Percentiles rank a stretch among this genome's conserved stretches.
These are phyloP conservation scores for Cottus gobio DNA, from an alignment of 2,113 vertebrate species.

Conservation along the genomic window DNA sequence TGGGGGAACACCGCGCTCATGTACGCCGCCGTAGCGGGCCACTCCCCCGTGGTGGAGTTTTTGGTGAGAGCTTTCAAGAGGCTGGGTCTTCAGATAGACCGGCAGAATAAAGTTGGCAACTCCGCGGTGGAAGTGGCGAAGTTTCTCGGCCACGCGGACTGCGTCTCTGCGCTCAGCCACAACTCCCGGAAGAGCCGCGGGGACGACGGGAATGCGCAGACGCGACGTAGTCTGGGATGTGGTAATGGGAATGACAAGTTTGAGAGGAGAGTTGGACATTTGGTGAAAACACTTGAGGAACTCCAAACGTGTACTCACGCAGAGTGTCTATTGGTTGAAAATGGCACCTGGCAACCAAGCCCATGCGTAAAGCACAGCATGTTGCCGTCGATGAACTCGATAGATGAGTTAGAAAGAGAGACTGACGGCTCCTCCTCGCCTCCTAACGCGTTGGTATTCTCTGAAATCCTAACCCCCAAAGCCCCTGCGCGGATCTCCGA, in stretches of 20 bases:
- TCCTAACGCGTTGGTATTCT: slow-evolving; percentile 38
- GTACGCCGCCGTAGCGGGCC: slow-evolving; percentile 75
- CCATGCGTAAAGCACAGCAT: slow-evolving; percentile 26
- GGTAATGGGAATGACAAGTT: neutral
- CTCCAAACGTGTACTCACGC: slow-evolving; percentile 3
- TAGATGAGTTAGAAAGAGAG: slow-evolving; percentile 77
- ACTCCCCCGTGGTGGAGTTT: slow-evolving; percentile 75
- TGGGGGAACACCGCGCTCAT: slow-evolving; percentile 82
- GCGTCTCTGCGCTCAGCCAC: slow-evolving; percentile 69
- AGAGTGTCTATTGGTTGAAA: neutral
- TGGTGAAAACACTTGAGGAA: slow-evolving; percentile 25
- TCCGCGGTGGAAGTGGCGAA: slow-evolving; percentile 78
- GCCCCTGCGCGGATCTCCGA: slow-evolving; percentile 24
- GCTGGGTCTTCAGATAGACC: slow-evolving; percentile 79
- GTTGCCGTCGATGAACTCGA: slow-evolving; percentile 78
- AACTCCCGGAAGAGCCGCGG: slow-evolving; percentile 49
- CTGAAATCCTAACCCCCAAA: slow-evolving; percentile 49
- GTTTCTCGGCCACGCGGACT: slow-evolving; percentile 79
- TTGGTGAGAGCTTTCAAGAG: slow-evolving; percentile 82
- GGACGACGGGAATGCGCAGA: slow-evolving; percentile 4
- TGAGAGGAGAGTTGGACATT: slow-evolving; percentile 26
- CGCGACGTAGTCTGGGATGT: neutral
- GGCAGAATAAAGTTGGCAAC: slow-evolving; percentile 81
- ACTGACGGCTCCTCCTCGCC: slow-evolving; percentile 11
- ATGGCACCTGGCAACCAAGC: neutral